A percentile compares a stretch with the other conserved stretches of the same genome.
Evolutionary conservation across 1,140 invertebrate genomes (phyloP).

Genomic region (Planococcus citri): DNA sequence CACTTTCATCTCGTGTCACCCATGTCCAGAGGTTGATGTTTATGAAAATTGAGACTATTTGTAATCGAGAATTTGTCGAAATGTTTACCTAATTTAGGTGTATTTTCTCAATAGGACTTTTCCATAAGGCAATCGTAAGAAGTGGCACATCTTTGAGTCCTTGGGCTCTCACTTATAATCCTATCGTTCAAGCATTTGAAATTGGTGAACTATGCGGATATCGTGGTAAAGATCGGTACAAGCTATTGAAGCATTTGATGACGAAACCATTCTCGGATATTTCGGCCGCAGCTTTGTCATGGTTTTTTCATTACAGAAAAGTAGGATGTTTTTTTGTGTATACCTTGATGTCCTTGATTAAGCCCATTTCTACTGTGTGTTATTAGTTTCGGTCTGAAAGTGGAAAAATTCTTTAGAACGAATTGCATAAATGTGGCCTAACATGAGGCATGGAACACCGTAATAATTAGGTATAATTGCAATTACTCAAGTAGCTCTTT

Average conservation of each 20-base stretch:
- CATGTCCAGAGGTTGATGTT: constrained; percentile 34
- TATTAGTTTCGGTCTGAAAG: too few relatives aligned
- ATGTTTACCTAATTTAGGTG: neutral
- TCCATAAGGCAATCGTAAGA: constrained; percentile 23
- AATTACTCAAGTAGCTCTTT: too few relatives aligned
- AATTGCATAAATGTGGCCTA: too few relatives aligned
- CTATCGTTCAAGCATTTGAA: neutral
- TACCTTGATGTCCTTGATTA: too few relatives aligned
- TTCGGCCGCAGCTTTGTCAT: too few relatives aligned
- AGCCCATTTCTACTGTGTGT: too few relatives aligned
- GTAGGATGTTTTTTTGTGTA: too few relatives aligned
- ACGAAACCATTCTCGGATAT: too few relatives aligned
- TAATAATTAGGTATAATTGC: too few relatives aligned
- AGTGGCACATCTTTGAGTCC: constrained; percentile 13
- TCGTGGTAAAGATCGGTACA: neutral
- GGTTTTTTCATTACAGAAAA: too few relatives aligned
- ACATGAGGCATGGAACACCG: too few relatives aligned
- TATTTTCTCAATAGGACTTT: constrained; percentile 11
- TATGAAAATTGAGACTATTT: neutral
- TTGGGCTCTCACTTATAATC: neutral
- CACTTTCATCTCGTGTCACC: constrained; percentile 53
- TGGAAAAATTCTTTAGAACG: too few relatives aligned
- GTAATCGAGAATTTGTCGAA: neutral
- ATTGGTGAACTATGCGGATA: neutral
- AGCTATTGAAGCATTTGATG: neutral